phyloP scores from a whole-genome alignment of 2,888 invertebrate genomes.

The Zeuzera pyrina region DNA sequence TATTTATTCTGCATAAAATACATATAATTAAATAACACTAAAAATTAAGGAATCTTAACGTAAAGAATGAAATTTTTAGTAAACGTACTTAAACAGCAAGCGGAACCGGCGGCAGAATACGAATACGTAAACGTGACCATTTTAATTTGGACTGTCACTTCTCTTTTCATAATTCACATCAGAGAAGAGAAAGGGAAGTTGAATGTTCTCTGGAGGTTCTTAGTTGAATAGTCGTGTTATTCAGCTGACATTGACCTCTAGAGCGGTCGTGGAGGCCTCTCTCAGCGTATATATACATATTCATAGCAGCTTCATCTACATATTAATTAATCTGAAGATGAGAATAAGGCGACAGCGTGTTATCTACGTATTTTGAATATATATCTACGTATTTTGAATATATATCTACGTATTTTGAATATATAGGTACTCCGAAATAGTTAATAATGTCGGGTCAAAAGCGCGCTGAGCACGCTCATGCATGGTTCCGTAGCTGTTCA shows the following conservation, averaged over 20 bases:
- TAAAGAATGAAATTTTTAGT: too few species aligned
- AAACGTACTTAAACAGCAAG: too few species aligned
- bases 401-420: too few species aligned
- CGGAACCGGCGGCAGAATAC: slow-evolving; percentile 53
- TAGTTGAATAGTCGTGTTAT: slow-evolving; percentile 30
- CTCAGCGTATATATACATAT: slow-evolving; percentile 48
- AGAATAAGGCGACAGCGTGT: slow-evolving; percentile 28
- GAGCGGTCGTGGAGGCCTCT: slow-evolving; percentile 47
- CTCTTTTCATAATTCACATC: slow-evolving; percentile 22
- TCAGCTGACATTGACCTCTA: slow-evolving; percentile 60
- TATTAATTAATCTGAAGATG: slow-evolving; percentile 42
- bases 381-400: too few species aligned
- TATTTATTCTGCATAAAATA: too few species aligned
- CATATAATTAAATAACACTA: too few species aligned
- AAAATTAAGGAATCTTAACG: too few species aligned
- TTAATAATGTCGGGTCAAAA: too few species aligned
- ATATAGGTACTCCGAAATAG: too few species aligned
- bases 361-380: slow-evolving; percentile 16
- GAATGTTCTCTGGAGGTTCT: slow-evolving; percentile 28
- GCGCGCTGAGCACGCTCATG: too few species aligned
- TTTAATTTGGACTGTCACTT: slow-evolving; percentile 25
- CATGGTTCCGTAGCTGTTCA: too few species aligned
- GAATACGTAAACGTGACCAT: slow-evolving; percentile 23
- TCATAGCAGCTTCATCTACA: slow-evolving; percentile 48
- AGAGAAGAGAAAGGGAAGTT: slow-evolving; percentile 28